These are phyloP conservation scores for Gymnogyps californianus DNA, from an alignment of 2,113 vertebrate species.

Conservation along the genomic window DNA sequence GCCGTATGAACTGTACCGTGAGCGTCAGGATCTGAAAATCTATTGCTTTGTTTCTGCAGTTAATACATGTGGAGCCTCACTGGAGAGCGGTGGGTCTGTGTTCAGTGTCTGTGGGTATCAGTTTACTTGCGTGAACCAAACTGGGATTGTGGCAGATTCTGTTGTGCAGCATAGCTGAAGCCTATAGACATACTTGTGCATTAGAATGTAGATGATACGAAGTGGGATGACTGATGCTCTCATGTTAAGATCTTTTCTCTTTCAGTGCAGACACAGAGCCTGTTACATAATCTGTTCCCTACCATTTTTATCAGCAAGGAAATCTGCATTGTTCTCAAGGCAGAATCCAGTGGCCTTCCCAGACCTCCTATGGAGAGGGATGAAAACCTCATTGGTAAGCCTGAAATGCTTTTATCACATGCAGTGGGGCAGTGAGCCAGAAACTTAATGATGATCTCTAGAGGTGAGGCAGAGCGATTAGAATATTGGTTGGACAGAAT, in stretches of 20 bases:
- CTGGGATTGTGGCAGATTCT: neutral
- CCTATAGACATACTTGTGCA: neutral
- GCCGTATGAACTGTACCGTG: neutral
- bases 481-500: neutral
- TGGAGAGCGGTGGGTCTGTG: neutral
- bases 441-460: neutral
- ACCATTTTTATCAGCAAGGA: neutral
- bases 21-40: neutral
- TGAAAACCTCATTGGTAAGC: neutral
- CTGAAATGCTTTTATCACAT: neutral
- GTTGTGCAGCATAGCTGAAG: neutral
- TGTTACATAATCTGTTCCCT: neutral
- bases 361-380: neutral
- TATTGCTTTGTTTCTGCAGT: neutral
- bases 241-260: neutral
- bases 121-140: rapidly evolving
- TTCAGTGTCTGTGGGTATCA: neutral
- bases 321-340: neutral
- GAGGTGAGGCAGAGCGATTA: neutral
- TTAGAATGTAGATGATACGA: neutral
- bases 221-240: neutral
- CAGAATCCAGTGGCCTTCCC: neutral
- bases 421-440: conserved; percentile 17
- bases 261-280: neutral
- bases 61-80: neutral